These are phyloP conservation scores for Rutilus rutilus DNA, from an alignment of 2,113 vertebrate species.

Conservation along the genomic window DNA sequence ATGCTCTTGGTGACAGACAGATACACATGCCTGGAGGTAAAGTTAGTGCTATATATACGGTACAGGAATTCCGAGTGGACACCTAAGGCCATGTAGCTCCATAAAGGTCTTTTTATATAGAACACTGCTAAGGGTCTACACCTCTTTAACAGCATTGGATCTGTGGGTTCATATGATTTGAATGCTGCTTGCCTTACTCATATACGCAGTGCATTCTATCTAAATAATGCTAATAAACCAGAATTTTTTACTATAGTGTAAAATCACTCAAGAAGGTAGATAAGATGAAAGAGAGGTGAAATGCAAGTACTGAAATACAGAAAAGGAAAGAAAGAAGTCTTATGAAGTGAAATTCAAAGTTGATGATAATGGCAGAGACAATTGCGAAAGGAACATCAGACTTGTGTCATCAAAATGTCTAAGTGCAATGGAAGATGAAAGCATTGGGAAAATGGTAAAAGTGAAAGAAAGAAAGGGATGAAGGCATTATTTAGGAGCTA, in stretches of 20 bases:
- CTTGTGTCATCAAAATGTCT: conserved; percentile 31
- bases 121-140: background rate
- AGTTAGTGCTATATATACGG: conserved; percentile 33
- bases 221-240: background rate
- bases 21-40: conserved; percentile 56
- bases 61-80: conserved; percentile 34
- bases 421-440: conserved; percentile 31
- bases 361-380: conserved; percentile 19
- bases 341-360: conserved; percentile 5
- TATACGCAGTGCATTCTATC: background rate
- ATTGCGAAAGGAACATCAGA: conserved; percentile 18
- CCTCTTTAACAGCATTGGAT: background rate
- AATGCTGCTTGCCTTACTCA: background rate
- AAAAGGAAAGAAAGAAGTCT: background rate
- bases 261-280: background rate
- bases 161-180: background rate
- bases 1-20: conserved; percentile 52
- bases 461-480: background rate
- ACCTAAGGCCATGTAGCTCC: conserved; percentile 15
- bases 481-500: conserved; percentile 26
- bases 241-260: background rate
- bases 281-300: background rate
- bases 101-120: conserved; percentile 35
- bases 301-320: background rate
- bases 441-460: background rate